A percentile compares a stretch with the other conserved stretches of the same genome.
phyloP scores from a whole-genome alignment of 1,140 invertebrate genomes.

The Diuraphis noxia region DNA sequence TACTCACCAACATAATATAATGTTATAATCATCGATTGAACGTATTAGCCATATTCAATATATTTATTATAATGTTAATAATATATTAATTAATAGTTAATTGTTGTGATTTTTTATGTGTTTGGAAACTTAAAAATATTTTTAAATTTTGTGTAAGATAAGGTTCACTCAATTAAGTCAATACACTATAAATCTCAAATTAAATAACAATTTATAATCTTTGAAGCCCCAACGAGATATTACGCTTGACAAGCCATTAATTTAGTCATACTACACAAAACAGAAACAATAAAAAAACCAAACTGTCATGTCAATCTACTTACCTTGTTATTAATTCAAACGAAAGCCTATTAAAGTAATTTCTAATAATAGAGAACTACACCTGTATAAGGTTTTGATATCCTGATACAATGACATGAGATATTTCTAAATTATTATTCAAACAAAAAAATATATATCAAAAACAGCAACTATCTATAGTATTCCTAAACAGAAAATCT shows the following conservation, averaged over 20 bases:
- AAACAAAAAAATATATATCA: background rate
- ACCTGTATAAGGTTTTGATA: background rate
- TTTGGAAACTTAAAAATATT: background rate
- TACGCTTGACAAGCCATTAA: background rate
- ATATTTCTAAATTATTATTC: background rate
- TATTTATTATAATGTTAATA: background rate
- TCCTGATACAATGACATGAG: background rate
- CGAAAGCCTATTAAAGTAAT: background rate
- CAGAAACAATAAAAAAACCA: background rate
- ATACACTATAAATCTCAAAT: background rate
- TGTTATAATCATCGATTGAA: background rate
- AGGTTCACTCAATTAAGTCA: background rate
- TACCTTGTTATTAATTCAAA: background rate
- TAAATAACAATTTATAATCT: conserved; percentile 11
- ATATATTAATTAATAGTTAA: background rate
- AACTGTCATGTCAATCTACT: background rate
- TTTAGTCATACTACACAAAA: background rate
- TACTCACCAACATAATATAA: background rate
- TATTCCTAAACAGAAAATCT: background rate
- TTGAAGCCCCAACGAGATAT: background rate
- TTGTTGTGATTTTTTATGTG: background rate
- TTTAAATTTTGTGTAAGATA: background rate
- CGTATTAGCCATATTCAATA: background rate
- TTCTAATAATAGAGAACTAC: background rate
- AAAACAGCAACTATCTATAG: background rate